Evolutionary conservation across 2,113 vertebrate species (phyloP).

Genomic region (Nematolebias whitei): DNA sequence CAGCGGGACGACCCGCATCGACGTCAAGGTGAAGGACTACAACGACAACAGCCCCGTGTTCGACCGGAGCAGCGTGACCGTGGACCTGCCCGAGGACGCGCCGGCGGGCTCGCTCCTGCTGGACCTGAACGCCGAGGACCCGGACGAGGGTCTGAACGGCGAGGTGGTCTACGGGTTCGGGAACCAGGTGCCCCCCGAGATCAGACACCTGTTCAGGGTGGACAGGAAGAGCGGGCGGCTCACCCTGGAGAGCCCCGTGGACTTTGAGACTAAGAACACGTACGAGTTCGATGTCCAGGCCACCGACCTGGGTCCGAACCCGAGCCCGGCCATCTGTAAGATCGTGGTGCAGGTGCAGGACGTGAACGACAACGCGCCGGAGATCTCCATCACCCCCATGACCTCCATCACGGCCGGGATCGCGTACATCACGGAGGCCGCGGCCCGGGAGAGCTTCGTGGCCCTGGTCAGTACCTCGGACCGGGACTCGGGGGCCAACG

Average conservation of each 20-base stretch:
- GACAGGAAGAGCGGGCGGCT: constrained; percentile 89
- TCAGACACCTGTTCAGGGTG: constrained; percentile 88
- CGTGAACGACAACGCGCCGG: constrained; percentile 94
- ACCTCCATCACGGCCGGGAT: constrained; percentile 82
- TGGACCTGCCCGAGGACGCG: constrained; percentile 90
- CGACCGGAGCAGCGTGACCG: constrained; percentile 83
- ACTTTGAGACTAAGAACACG: constrained; percentile 91
- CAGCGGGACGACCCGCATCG: constrained; percentile 86
- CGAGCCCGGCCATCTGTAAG: constrained; percentile 88
- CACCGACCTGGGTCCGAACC: constrained; percentile 88
- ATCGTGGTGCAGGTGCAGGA: constrained; percentile 92
- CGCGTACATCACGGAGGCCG: constrained; percentile 85
- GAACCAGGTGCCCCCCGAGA: constrained; percentile 86
- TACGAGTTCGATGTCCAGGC: constrained; percentile 95
- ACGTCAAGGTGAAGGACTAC: constrained; percentile 91
- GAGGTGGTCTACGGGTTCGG: constrained; percentile 92
- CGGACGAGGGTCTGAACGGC: constrained; percentile 92
- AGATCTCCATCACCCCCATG: constrained; percentile 92
- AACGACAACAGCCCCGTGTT: constrained; percentile 96
- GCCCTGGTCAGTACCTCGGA: constrained; percentile 95
- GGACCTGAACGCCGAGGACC: constrained; percentile 88
- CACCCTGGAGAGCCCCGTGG: constrained; percentile 85
- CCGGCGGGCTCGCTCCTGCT: constrained; percentile 87
- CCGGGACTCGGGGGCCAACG: constrained; percentile 90
- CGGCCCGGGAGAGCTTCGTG: constrained; percentile 91